Conservation (phyloP, 2,113 vertebrate species). For the Chrysemys picta region DNA sequence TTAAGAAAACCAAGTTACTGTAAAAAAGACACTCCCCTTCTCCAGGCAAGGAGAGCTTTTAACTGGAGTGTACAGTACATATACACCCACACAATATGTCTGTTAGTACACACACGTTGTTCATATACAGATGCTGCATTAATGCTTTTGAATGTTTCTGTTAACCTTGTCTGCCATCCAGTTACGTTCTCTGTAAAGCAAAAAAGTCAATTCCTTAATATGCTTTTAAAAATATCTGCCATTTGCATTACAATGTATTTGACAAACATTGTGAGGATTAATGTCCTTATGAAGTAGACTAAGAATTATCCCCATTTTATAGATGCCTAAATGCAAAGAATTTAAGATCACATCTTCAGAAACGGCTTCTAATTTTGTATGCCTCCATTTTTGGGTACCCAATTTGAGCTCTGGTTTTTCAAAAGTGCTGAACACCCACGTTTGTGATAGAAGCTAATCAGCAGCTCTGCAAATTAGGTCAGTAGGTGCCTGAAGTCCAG, state of each 20-base stretch:
- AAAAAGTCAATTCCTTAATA: background rate
- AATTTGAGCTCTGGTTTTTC: constrained; percentile 42
- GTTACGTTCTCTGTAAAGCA: background rate
- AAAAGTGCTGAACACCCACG: background rate
- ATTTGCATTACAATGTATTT: background rate
- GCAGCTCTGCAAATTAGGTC: constrained; percentile 27
- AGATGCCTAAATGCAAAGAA: background rate
- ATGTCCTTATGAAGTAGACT: background rate
- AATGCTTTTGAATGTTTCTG: background rate
- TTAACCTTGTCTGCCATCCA: background rate
- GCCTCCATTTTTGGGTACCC: constrained; percentile 45
- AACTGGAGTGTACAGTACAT: background rate
- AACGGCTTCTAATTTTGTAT: constrained; percentile 58
- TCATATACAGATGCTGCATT: background rate
- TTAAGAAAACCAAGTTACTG: background rate
- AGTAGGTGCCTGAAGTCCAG: background rate
- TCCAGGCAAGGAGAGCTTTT: constrained; percentile 34
- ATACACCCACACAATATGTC: background rate
- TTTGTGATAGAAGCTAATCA: constrained; percentile 39
- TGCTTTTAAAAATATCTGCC: background rate
- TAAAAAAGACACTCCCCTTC: constrained; percentile 45
- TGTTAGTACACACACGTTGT: fast-evolving
- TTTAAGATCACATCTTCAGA: constrained; percentile 32
- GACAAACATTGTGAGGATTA: background rate
- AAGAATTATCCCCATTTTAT: background rate